Conservation (phyloP, 2,113 vertebrate genomes). For the Thinocorus orbignyianus region DNA sequence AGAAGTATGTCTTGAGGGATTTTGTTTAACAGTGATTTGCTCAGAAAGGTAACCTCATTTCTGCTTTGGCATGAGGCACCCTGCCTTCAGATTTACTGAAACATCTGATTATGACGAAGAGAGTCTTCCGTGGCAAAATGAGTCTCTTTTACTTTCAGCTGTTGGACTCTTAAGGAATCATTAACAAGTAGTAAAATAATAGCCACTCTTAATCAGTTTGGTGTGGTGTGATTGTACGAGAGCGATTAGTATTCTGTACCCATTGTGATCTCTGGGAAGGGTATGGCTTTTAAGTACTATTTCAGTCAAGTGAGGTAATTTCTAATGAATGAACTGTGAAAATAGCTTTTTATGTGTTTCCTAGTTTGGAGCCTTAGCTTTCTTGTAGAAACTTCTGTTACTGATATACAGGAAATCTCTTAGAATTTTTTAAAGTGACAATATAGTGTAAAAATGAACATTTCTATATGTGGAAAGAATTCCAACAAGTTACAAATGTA, state of each 20-base stretch:
- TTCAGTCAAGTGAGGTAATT: background rate
- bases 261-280: background rate
- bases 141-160: background rate
- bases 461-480: background rate
- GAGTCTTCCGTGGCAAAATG: background rate
- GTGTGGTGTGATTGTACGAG: background rate
- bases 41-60: background rate
- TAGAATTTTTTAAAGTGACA: background rate
- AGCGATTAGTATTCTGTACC: background rate
- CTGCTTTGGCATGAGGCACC: background rate
- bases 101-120: background rate
- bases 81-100: background rate
- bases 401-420: background rate
- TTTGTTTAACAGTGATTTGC: background rate
- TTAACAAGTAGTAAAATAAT: conserved; percentile 38
- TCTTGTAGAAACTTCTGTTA: background rate
- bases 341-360: background rate
- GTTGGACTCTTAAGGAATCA: background rate
- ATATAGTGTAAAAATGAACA: background rate
- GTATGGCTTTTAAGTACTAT: background rate
- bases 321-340: background rate
- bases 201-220: background rate
- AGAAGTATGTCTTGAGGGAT: background rate
- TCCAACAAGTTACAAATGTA: background rate
- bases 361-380: background rate